Conservation (phyloP, 2,113 vertebrate genomes). For the Saguinus imperator region DNA sequence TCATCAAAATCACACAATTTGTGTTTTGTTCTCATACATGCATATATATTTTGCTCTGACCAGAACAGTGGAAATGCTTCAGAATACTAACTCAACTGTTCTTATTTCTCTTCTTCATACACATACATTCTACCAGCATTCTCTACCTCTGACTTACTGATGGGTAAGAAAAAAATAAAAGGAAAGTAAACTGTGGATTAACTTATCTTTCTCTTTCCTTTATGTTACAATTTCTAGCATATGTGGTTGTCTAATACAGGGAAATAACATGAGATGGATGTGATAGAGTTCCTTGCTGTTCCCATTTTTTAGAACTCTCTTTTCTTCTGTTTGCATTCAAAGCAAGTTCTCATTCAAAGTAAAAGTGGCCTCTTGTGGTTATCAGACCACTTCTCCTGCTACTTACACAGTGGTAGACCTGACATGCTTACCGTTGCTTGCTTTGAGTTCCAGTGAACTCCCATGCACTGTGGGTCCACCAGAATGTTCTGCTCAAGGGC, state of each 20-base stretch:
- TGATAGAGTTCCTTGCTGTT: background rate
- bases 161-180: background rate
- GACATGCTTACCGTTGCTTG: background rate
- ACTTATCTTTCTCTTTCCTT: background rate
- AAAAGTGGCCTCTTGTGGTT: background rate
- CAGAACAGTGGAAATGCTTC: background rate
- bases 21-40: background rate
- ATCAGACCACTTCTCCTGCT: fast-evolving
- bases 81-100: background rate
- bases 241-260: background rate
- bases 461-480: fast-evolving
- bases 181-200: background rate
- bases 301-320: background rate
- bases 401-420: background rate
- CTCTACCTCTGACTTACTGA: background rate
- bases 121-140: background rate
- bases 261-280: background rate
- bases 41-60: background rate
- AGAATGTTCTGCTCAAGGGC: background rate
- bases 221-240: background rate
- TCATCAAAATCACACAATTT: background rate
- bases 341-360: conserved; percentile 11
- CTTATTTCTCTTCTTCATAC: background rate
- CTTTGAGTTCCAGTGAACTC: background rate
- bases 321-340: background rate